Evolutionary conservation across 2,797 vertebrate genomes (phyloP).

Genomic region (Antennarius maculatus): DNA sequence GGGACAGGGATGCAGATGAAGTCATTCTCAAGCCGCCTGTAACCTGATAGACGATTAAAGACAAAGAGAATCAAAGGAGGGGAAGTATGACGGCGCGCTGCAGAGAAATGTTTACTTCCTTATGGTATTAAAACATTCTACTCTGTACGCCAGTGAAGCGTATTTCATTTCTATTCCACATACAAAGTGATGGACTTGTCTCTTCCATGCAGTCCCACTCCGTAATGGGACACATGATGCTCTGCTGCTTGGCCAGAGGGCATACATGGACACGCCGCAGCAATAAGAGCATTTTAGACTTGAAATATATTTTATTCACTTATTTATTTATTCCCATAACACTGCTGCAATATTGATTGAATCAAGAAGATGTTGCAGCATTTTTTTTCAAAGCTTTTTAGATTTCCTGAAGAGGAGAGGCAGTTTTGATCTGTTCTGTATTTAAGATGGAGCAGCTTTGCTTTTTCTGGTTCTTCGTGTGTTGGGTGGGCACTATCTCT

Average conservation of each 20-base stretch:
- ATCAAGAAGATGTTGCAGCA: constrained; percentile 44
- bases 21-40: constrained; percentile 42
- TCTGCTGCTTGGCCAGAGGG: constrained; percentile 69
- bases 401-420: constrained; percentile 52
- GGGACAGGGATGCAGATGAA: constrained; percentile 50
- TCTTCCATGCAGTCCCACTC: constrained; percentile 22
- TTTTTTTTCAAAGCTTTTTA: constrained; percentile 74
- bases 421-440: constrained; percentile 58
- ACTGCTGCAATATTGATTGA: constrained; percentile 78
- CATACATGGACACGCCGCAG: constrained; percentile 61
- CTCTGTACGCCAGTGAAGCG: constrained; percentile 3
- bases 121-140: neutral
- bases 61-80: constrained; percentile 12
- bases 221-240: constrained; percentile 69
- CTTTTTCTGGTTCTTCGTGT: neutral
- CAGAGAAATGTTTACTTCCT: neutral
- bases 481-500: constrained; percentile 18
- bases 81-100: neutral
- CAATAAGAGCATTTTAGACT: constrained; percentile 76
- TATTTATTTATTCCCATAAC: constrained; percentile 72
- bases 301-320: constrained; percentile 65
- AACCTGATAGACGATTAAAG: constrained; percentile 37
- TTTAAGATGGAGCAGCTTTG: constrained; percentile 12
- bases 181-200: constrained; percentile 29
- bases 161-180: constrained; percentile 1